Conservation (phyloP, 1,140 invertebrate species). For the Drosophila rhopaloa region DNA sequence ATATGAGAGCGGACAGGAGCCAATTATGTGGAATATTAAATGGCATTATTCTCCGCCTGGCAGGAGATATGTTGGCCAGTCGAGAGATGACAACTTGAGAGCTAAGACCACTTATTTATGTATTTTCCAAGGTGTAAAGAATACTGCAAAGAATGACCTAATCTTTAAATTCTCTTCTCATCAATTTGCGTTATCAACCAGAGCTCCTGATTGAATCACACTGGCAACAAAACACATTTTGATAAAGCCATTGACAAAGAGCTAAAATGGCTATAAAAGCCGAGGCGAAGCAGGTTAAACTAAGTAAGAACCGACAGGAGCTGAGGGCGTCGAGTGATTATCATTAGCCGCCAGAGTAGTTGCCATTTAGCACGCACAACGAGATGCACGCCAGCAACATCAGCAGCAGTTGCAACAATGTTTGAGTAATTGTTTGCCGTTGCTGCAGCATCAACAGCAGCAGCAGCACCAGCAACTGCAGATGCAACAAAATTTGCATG, state of each 20-base stretch:
- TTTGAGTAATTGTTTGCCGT: constrained; percentile 80
- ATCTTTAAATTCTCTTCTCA: not conserved
- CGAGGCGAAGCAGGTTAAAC: constrained; percentile 13
- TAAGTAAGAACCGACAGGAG: constrained; percentile 22
- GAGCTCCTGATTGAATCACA: not conserved
- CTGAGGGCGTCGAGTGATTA: constrained; percentile 68
- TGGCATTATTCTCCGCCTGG: constrained; percentile 40
- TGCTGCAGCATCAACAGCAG: constrained; percentile 50
- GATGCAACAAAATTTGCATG: constrained; percentile 76
- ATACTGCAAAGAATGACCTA: not conserved
- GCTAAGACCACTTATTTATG: no score
- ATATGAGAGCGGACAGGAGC: not conserved
- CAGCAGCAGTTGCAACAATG: constrained; percentile 70
- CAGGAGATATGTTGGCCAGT: constrained; percentile 4
- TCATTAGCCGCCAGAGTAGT: constrained; percentile 74
- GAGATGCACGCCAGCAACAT: constrained; percentile 36
- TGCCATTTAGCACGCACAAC: constrained; percentile 79
- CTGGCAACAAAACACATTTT: constrained; percentile 1
- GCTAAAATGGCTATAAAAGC: constrained; percentile 6
- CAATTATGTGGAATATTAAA: constrained; percentile 55
- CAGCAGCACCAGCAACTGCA: constrained; percentile 41
- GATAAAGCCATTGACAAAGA: constrained; percentile 51
- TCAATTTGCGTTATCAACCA: not conserved
- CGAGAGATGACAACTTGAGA: no score
- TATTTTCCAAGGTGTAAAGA: no score